Evolutionary conservation across 1,140 invertebrate genomes (phyloP).

Genomic region (Streblospio benedicti): DNA sequence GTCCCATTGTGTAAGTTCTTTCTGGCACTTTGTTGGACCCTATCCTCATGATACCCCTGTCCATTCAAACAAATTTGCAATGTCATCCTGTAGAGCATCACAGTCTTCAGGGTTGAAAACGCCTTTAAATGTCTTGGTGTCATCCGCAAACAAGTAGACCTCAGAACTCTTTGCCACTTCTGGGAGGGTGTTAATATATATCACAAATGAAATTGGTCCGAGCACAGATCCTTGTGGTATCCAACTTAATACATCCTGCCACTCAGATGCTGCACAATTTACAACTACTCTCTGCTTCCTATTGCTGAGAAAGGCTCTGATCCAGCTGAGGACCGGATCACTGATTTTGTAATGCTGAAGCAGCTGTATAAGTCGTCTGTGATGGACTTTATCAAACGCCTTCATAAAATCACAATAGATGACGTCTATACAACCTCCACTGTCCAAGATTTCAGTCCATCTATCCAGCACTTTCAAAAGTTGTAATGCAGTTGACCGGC

Average conservation of each 20-base stretch:
- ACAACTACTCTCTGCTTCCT: background rate
- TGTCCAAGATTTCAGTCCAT: background rate
- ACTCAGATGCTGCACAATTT: background rate
- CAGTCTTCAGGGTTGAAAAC: too few relatives aligned
- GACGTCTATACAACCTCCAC: background rate
- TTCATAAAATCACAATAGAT: slow-evolving; percentile 11
- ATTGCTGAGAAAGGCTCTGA: background rate
- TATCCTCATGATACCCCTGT: too few relatives aligned
- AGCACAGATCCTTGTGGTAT: slow-evolving; percentile 8
- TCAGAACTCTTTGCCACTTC: background rate
- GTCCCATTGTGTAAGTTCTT: too few relatives aligned
- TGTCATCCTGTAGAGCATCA: too few relatives aligned
- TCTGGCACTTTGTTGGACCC: too few relatives aligned
- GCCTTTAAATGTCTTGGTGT: too few relatives aligned
- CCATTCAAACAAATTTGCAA: too few relatives aligned
- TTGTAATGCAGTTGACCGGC: slow-evolving; percentile 5
- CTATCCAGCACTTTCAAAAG: slow-evolving; percentile 3
- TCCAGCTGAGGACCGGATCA: background rate
- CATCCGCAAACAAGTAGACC: background rate
- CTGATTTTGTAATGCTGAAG: background rate
- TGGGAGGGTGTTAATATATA: slow-evolving; percentile 7
- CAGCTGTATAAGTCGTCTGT: background rate
- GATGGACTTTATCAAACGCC: slow-evolving; percentile 10
- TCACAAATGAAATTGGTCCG: slow-evolving; percentile 6
- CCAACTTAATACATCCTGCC: slow-evolving; percentile 3